Base-by-base conservation (phyloP, 2,888 invertebrate genomes). In the Crossocerus cetratus region DNA sequence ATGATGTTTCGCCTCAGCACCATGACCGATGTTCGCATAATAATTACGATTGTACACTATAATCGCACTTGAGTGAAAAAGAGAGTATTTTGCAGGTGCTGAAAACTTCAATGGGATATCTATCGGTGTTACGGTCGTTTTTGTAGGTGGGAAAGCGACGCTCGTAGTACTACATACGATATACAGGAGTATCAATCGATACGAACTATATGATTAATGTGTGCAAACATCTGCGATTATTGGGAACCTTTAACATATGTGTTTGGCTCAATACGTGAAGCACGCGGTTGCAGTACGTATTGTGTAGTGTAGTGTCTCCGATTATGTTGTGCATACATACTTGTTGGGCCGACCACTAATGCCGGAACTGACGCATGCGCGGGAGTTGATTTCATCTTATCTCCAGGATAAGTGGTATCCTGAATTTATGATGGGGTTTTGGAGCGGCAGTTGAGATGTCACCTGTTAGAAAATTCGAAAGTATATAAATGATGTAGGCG, bases 321-420 rank as follows among this genome's bases (percentile, higher is more conserved):
- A n/a, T n/a, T n/a, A n/a, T 21, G 91, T 43, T 92, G 92, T 71
- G 92, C 91, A 53, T 86, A n/a, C n/a, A n/a, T n/a, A n/a, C n/a
- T n/a, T n/a, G n/a, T 93, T 13, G 93, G 92, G 2, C 92, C 92
- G n/a, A 93, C 93, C 1, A 93, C 91, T 89, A 93, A 84, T 91
- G 93, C 69, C 90, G 93, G 72, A 89, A 93, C 75, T 18, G 93
- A 92, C 0, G 89, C 90, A 62, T 89, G 90, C 2, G 89, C 89
- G 0, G 90, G 90, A 0, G 89, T 89, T 1, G 90, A 90, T 69
- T 91, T 91, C 91, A 91, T 91, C 72, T 91, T 91, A 43, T 91
- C 90, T 20, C 90, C 91, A 8, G 91, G 90, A 74, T 91, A 90
- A 3, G 91, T 90, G 14, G 92, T 90, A 1, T 90, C 90, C 68